Evolutionary conservation across 2,888 invertebrate species (phyloP).

Genomic region (Exephanes ischioxanthus): DNA sequence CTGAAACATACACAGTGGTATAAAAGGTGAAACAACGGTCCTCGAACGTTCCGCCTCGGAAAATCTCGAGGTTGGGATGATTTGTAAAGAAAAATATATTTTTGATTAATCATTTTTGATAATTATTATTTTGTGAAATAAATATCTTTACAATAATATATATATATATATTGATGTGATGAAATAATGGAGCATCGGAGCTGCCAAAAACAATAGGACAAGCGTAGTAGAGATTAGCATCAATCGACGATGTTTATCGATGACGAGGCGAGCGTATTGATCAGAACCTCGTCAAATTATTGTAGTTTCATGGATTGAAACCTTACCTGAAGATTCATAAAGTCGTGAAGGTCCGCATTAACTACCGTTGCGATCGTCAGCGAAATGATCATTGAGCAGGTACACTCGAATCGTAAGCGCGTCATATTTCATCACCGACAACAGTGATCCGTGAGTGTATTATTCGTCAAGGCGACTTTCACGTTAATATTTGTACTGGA

Average conservation of each 20-base stretch:
- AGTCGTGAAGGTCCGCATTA: slow-evolving; percentile 64
- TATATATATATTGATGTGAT: background rate
- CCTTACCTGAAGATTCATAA: slow-evolving; percentile 71
- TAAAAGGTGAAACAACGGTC: slow-evolving; percentile 17
- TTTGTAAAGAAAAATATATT: background rate
- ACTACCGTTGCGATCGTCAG: slow-evolving; percentile 59
- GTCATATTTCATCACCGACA: slow-evolving; percentile 71
- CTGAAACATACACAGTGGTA: slow-evolving; percentile 26
- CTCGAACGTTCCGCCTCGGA: background rate
- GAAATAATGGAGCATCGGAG: background rate
- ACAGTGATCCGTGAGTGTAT: slow-evolving; percentile 2
- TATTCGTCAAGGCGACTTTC: slow-evolving; percentile 13
- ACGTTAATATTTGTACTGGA: background rate
- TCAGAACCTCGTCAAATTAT: slow-evolving; percentile 10
- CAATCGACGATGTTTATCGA: background rate
- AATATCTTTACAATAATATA: background rate
- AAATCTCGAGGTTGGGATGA: background rate
- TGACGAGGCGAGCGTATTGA: slow-evolving; percentile 2
- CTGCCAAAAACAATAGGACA: background rate
- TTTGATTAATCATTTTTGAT: background rate
- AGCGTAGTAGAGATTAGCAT: background rate
- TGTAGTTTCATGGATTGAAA: background rate
- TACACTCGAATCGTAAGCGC: slow-evolving; percentile 69
- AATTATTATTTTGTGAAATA: background rate
- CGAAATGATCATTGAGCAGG: slow-evolving; percentile 70